Conservation (phyloP, 1,140 invertebrate species). For the Glossosoma conforme region DNA sequence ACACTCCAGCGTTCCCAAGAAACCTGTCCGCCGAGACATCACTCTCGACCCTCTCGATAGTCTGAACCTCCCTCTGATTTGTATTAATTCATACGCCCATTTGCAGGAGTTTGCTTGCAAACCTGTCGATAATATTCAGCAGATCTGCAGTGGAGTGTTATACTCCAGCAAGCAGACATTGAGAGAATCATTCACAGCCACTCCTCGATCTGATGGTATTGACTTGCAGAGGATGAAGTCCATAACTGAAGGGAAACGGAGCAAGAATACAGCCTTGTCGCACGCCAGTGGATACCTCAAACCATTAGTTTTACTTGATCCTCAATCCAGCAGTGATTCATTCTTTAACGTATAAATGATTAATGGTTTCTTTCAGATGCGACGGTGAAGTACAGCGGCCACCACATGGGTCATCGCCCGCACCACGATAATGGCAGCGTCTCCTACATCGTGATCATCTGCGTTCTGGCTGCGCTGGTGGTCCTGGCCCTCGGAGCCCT, state of each 20-base stretch:
- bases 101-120: no score
- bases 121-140: no score
- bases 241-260: background rate
- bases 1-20: no score
- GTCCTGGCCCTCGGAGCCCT: slow-evolving; percentile 18
- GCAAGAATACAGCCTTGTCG: background rate
- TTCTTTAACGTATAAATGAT: background rate
- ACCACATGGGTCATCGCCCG: background rate
- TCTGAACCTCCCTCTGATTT: no score
- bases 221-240: background rate
- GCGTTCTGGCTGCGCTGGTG: slow-evolving; percentile 20
- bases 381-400: background rate
- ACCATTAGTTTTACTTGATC: background rate
- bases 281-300: background rate
- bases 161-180: no score
- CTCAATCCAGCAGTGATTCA: background rate
- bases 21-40: no score
- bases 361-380: background rate
- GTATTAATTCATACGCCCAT: no score
- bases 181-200: no score
- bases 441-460: slow-evolving; percentile 21
- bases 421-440: slow-evolving; percentile 5
- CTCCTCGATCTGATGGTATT: no score
- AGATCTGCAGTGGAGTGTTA: no score
- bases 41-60: no score